Conservation (phyloP, 2,113 vertebrate genomes). For the Lamprotornis superbus region DNA sequence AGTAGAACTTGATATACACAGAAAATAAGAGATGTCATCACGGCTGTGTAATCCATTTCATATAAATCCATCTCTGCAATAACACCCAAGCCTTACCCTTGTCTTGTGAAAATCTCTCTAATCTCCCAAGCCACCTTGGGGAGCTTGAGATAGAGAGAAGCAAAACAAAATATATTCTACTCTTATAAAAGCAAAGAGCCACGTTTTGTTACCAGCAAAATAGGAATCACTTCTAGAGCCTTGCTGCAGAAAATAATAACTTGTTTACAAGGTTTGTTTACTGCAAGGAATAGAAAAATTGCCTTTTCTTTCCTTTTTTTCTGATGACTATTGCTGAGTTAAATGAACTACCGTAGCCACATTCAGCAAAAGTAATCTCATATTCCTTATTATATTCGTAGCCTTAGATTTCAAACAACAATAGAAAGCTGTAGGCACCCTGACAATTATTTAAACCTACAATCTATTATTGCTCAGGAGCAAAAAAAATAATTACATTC, state of each 20-base stretch:
- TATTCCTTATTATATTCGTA: background rate
- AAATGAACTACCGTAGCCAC: slow-evolving; percentile 2
- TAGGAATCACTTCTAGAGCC: background rate
- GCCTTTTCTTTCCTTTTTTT: background rate
- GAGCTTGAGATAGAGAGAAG: background rate
- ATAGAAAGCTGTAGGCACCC: slow-evolving; percentile 29
- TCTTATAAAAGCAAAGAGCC: background rate
- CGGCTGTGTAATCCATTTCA: slow-evolving; percentile 40
- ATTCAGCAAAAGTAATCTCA: background rate
- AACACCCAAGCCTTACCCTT: background rate
- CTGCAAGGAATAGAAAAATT: background rate
- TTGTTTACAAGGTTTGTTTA: slow-evolving; percentile 42
- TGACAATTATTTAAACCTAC: slow-evolving; percentile 36
- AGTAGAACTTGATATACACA: slow-evolving; percentile 25
- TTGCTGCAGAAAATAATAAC: slow-evolving; percentile 10
- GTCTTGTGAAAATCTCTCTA: slow-evolving; percentile 42
- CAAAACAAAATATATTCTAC: slow-evolving; percentile 4
- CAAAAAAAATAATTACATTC: slow-evolving; percentile 44
- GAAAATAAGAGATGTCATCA: slow-evolving; percentile 48
- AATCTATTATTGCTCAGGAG: slow-evolving; percentile 26
- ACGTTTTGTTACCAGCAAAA: background rate
- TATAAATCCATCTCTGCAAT: slow-evolving; percentile 18
- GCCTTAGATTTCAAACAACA: slow-evolving; percentile 9
- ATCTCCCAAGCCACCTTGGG: background rate
- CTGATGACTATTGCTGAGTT: background rate